Evolutionary conservation across 2,113 vertebrate species (phyloP).

Genomic region (Percina caprodes): DNA sequence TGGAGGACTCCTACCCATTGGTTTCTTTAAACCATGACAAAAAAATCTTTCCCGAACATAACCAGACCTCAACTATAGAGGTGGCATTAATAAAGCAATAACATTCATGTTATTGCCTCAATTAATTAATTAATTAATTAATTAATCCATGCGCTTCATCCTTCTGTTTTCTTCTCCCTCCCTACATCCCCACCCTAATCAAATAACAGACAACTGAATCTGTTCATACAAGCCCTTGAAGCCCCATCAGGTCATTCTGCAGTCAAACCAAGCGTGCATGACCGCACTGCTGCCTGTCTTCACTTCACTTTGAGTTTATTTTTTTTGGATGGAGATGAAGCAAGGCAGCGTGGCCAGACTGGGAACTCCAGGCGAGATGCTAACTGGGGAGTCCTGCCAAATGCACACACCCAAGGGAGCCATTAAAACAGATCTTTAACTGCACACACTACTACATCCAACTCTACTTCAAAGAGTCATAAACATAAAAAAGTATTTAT

Average conservation of each 20-base stretch:
- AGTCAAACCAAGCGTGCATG: constrained; percentile 1
- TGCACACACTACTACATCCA: constrained; percentile 18
- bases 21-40: not conserved
- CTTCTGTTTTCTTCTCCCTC: not conserved
- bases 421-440: constrained; percentile 36
- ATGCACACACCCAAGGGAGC: constrained; percentile 43
- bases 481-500: constrained; percentile 4
- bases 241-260: constrained; percentile 31
- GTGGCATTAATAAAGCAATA: not conserved
- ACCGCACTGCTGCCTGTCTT: constrained; percentile 42
- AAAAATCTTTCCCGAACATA: not conserved
- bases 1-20: not conserved
- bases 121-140: no score
- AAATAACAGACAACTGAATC: constrained; percentile 14
- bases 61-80: constrained; percentile 4
- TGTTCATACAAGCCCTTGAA: not conserved
- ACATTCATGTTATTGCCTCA: not conserved
- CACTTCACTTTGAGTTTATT: constrained; percentile 57
- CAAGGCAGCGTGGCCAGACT: constrained; percentile 12
- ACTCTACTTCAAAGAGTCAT: constrained; percentile 18
- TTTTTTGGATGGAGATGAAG: constrained; percentile 70
- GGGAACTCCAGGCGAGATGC: constrained; percentile 39
- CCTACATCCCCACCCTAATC: not conserved
- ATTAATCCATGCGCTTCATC: not conserved
- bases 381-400: constrained; percentile 45